Evolutionary conservation across 2,797 vertebrate genomes (phyloP).

Genomic region (Acrossocheilus wenchowensis): DNA sequence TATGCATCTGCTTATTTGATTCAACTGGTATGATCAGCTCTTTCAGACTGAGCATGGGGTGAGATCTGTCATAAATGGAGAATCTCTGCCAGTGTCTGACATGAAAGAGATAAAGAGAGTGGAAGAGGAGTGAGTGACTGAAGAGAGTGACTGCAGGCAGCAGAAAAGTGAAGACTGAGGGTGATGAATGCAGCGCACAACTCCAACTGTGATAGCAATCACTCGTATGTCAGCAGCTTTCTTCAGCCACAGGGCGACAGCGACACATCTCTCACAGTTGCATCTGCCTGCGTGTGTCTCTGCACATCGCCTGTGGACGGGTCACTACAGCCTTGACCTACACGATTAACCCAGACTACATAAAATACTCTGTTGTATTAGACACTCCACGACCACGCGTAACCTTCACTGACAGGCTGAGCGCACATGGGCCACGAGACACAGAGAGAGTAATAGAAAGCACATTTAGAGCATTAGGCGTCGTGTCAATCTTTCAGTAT

Average conservation of each 20-base stretch:
- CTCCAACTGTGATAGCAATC: conserved; percentile 40
- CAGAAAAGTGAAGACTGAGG: conserved; percentile 25
- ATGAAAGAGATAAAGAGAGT: conserved; percentile 31
- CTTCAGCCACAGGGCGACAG: conserved; percentile 34
- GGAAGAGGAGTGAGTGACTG: conserved; percentile 20
- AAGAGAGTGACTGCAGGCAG: not conserved
- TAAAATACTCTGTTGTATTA: conserved; percentile 13
- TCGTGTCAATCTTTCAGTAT: conserved; percentile 19
- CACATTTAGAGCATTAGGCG: not conserved
- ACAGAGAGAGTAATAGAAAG: not conserved
- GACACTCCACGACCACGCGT: not conserved
- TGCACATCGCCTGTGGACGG: conserved; percentile 1
- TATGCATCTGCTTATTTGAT: not conserved
- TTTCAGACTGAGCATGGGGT: not conserved
- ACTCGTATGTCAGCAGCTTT: conserved; percentile 37
- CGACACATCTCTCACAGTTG: not conserved
- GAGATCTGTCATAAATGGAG: conserved; percentile 9
- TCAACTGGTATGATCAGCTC: not conserved
- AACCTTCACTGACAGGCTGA: conserved; percentile 19
- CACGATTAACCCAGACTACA: conserved; percentile 47
- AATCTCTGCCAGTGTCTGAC: conserved; percentile 15
- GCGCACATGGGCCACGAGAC: not conserved
- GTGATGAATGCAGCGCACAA: conserved; percentile 33
- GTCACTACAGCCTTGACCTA: conserved; percentile 38
- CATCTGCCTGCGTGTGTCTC: not conserved